These are phyloP conservation scores for Hyposoter dolosus DNA, from an alignment of 2,888 invertebrate species.

Conservation along the genomic window DNA sequence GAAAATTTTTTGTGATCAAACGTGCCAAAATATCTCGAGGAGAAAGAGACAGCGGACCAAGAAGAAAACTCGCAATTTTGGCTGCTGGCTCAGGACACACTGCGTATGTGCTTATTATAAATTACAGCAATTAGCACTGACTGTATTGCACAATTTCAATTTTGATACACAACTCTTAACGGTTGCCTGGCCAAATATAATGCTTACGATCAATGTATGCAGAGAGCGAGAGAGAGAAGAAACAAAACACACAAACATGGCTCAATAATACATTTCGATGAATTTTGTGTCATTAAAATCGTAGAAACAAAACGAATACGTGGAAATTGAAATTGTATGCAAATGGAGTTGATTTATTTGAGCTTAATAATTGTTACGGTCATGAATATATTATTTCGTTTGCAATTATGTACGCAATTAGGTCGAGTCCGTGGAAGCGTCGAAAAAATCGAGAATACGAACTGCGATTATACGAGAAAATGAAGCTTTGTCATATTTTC, in stretches of 20 bases:
- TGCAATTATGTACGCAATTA: not conserved
- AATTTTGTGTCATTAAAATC: not conserved
- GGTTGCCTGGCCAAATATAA: conserved; percentile 35
- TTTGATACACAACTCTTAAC: conserved; percentile 35
- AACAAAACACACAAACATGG: not conserved
- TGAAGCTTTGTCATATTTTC: not conserved
- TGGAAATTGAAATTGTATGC: conserved; percentile 13
- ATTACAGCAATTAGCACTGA: conserved; percentile 26
- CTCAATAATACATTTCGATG: not conserved
- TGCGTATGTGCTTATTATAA: not conserved
- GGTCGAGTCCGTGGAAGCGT: not conserved
- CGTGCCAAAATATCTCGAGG: conserved; percentile 61
- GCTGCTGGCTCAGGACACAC: not conserved
- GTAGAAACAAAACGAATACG: not conserved
- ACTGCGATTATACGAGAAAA: not conserved
- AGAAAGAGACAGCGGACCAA: not conserved
- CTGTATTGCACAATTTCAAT: conserved; percentile 38
- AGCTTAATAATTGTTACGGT: not conserved
- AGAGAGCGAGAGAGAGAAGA: not conserved
- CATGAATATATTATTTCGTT: not conserved
- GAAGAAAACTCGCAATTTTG: conserved; percentile 16
- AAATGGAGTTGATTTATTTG: conserved; percentile 2
- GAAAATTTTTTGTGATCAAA: conserved; percentile 61
- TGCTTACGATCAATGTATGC: conserved; percentile 26
- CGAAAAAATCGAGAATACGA: not conserved